These are phyloP conservation scores for Atrichornis clamosus DNA, from an alignment of 2,113 vertebrate species.

Conservation along the genomic window DNA sequence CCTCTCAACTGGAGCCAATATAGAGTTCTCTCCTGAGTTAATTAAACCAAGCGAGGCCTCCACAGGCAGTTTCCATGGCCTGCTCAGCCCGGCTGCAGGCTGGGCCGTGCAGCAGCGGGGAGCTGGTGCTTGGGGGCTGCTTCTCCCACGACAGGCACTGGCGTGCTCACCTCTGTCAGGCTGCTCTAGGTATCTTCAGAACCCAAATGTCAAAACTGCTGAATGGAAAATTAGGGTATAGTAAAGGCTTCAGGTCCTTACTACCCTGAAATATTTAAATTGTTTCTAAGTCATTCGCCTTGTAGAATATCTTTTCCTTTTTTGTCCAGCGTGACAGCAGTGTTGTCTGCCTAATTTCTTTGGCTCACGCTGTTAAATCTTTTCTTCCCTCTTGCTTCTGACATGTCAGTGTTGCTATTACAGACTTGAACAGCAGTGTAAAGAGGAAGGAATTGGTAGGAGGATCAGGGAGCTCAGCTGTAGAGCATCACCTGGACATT, in stretches of 20 bases:
- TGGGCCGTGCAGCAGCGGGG: not conserved
- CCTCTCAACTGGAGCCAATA: not conserved
- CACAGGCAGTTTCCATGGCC: not conserved
- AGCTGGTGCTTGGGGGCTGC: not conserved
- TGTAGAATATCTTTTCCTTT: not conserved
- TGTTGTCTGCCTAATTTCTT: not conserved
- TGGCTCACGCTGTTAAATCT: not conserved
- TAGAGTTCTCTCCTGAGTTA: not conserved
- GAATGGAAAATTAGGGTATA: not conserved
- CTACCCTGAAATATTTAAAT: not conserved
- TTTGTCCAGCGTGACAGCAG: fast-evolving
- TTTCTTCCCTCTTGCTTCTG: not conserved
- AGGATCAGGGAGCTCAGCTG: not conserved
- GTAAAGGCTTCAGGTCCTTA: not conserved
- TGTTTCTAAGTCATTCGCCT: not conserved
- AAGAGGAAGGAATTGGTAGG: not conserved
- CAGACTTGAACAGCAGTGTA: fast-evolving
- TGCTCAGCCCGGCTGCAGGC: not conserved
- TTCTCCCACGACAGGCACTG: not conserved
- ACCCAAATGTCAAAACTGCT: not conserved
- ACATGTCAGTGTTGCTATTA: not conserved
- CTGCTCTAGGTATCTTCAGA: not conserved
- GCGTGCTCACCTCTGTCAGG: not conserved
- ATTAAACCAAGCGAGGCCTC: not conserved
- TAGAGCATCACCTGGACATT: not conserved